Base-by-base conservation (phyloP, 2,797 vertebrate genomes). In the Myoxocephalus aenaeus region DNA sequence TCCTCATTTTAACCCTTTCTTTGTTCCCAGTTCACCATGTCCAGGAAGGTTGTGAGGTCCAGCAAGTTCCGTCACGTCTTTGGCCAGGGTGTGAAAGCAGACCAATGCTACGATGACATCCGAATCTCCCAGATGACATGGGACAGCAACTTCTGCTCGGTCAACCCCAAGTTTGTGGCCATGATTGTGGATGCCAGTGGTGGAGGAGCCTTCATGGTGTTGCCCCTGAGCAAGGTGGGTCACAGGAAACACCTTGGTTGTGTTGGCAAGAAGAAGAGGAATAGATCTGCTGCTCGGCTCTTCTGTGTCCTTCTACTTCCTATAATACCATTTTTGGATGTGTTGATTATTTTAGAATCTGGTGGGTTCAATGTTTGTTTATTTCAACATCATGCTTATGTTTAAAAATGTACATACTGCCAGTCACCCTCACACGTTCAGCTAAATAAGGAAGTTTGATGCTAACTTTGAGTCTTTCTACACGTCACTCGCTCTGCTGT, bases 31-130 rank as follows among this genome's bases (percentile, higher is more conserved):
- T 87, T 92, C 93, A 95, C 89, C 91, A 98, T 98, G 97, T 96
- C 95, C 85, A 94, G 94, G 77, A 96, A 95, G 89, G 96, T 98
- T 69, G 97, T 98, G 70, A 96, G 97, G 83, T 72, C 86, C 94
- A 98, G 97, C 81, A 98, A 98, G 92, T 98, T 97, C 88, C 97
- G 97, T 12, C 97, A 98, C 1, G 97, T 98, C 82, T 98, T 97
- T 20, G 97, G 97, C 14, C 96, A 98, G 92, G 95, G 89, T 0
- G 83, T 95, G 81, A 98, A 98, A 89, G 91, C 96, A 0, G 97
- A 98, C 90, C 97, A 97, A 77, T 98, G 97, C 90, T 98, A 98
- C 68, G 97, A 98, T 69, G 97, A 98, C 86, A 97, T 98, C 80
- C 93, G 97, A 0, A 96, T 98, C 88, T 97, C 97, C 36, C 97